Evolutionary conservation across 2,113 vertebrate genomes (phyloP), one percentile per base, ranked within the genome.

Genomic region (Cheilinus undulatus): DNA sequence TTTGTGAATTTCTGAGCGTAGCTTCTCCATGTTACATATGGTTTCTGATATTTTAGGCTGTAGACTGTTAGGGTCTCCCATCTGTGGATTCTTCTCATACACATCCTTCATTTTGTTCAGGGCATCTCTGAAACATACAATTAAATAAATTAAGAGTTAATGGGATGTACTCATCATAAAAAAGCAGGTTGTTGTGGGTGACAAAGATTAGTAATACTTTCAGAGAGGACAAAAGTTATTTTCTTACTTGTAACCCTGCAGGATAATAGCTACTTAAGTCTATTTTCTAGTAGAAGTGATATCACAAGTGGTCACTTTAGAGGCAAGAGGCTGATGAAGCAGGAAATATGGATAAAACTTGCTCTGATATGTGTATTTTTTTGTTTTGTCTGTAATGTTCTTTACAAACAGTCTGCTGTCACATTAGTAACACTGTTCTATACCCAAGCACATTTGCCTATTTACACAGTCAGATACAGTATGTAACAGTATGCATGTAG

Each of bases 91-190:
- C 92, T 98, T 98, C 90, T 98, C 97, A 81, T 99, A 99, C 13
- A 99, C 98, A n/a, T 99, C 98, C 93, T 98, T 99, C 97, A 99
- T 99, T 94, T 99, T 99, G 92, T 99, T 99, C 82, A 99, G 94
- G 2, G 98, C 98, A 76, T 99, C 97, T 95, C 97, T 97, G 81
- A 20, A 22, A 56, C 24, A 71, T 24, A 61, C 4, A 54, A 9
- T n/a, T n/a, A 49, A 20, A 61, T 57, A 58, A 9, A 61, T 0
- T 19, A 5, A 40, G 15, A 20, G 65, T 11, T 17, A 12, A 51
- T 19, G n/a, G 20, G 10, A 45, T 19, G 23, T 11, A 60, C 2
- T 17, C 5, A 27, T n/a, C 12, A 19, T 30, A 9, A 17, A 3
- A n/a, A 53, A 11, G 24, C 5, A 10, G 32, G 32, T 34, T 34